Evolutionary conservation across 2,888 invertebrate species (phyloP), one percentile per base, ranked within the genome.

Genomic region (Campaea margaritaria): DNA sequence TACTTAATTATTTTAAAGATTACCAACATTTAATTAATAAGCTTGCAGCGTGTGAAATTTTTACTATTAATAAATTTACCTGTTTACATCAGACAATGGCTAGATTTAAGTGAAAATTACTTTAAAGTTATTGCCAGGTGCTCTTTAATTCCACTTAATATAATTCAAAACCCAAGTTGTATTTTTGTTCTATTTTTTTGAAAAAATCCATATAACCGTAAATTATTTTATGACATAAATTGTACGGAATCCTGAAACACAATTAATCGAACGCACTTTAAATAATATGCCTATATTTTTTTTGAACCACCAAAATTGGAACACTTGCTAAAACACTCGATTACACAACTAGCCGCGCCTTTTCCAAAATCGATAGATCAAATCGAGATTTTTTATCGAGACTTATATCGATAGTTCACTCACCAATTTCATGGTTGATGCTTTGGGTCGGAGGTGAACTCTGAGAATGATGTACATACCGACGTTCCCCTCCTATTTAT

Each of bases 401-500:
- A 47, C 21, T 16, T 15, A 39, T 54, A 58, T 55, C 64, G 61
- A 59, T 14, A 59, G 49, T 62, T 44, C 57, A 87, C 91, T 90
- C 76, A 91, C 91, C 89, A 91, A 84, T 69, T 91, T 86, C 91
- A 91, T 91, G 75, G 74, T 78, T 64, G 67, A 60, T 78, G 72
- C 73, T 68, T 68, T 73, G 67, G 85, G 86, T 85, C 86, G 89
- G 78, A 89, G 89, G 83, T 86, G 79, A 87, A 76, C 70, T 75
- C 78, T 82, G 83, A 89, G 82, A 69, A 67, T 91, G 91, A 84
- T 81, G 72, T 67, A 73, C 72, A 58, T 54, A 69, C 68, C 63
- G 65, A 56, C 65, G 69, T 74, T 72, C 77, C 74, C 72, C 65
- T n/a, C 66, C 78, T 88, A 84, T 91, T 86, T 91, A 89, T 82